Evolutionary conservation across 2,113 vertebrate genomes (phyloP), one percentile per base, ranked within the genome.

Genomic region (Stigmatopora argus): DNA sequence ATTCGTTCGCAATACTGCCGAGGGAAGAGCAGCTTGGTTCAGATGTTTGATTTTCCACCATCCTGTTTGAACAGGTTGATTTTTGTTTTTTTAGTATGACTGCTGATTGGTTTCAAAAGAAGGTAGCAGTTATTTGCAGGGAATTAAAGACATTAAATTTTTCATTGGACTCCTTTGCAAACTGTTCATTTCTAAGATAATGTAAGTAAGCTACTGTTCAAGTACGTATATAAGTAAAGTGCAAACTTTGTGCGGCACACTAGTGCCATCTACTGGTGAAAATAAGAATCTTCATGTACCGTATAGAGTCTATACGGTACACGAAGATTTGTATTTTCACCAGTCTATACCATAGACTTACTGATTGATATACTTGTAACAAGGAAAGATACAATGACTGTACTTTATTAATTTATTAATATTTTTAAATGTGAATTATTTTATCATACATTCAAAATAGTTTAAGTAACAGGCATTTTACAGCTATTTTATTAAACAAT

Each of bases 211-310:
- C 11, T 13, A 41, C 26, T 31, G 26, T 31, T 31, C 9, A 41
- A 41, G 2, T 41, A 41, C 7, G 38, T 9, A 38, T 38, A 38
- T 38, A 38, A 5, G 26, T 31, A 31, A 41, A 41, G 38, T 41
- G 38, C 38, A 44, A 7, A 44, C 7, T 19, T 41, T 19, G 2
- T n/a, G 10, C 41, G 35, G 19, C 38, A 61, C 58, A 61, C 58
- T 61, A 61, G n/a, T 44, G 58, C n/a, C 58, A 61, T 15, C 58
- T 13, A 44, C 35, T 61, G 58, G 58, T 38, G 19, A n/a, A 21
- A 60, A 35, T 19, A 60, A 17, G 6, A 56, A 51, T 51, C 10
- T 56, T 1, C 23, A 31, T 26, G 1, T 55, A 14, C 26, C 26
- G 3, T 2, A 31, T 31, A 31, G 26, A 31, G 26, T 31, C 26